A percentile compares a stretch with the other conserved stretches of the same genome.
Evolutionary conservation across 1,140 invertebrate genomes (phyloP).

Genomic region (Drosophila ficusphila): DNA sequence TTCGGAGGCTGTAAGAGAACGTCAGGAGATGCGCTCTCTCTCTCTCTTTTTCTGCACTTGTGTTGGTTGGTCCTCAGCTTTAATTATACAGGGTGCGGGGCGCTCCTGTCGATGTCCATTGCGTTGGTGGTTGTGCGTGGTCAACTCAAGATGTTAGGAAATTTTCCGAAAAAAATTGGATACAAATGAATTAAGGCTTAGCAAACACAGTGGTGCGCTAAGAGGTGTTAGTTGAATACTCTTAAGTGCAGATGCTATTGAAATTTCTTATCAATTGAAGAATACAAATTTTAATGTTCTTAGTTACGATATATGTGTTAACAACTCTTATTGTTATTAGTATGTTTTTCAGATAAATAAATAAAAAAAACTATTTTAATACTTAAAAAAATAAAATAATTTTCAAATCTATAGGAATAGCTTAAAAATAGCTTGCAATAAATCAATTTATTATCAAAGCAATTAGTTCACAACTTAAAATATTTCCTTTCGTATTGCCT

Average conservation of each 20-base stretch:
- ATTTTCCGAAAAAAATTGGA: not conserved
- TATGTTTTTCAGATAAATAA: too few relatives aligned
- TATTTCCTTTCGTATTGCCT: too few relatives aligned
- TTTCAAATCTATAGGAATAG: too few relatives aligned
- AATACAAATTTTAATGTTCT: too few relatives aligned
- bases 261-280: too few relatives aligned
- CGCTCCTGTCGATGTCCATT: constrained; percentile 4
- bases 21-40: constrained; percentile 19
- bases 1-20: constrained; percentile 40
- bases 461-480: too few relatives aligned
- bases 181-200: not conserved
- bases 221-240: not conserved
- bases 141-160: constrained; percentile 17
- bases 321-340: too few relatives aligned
- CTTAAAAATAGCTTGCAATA: too few relatives aligned
- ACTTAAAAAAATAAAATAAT: too few relatives aligned
- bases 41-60: not conserved
- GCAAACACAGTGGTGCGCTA: not conserved
- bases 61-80: not conserved
- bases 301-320: too few relatives aligned
- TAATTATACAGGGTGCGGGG: constrained; percentile 31
- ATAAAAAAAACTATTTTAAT: too few relatives aligned
- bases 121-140: constrained; percentile 20
- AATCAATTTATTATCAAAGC: too few relatives aligned
- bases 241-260: not conserved